These are phyloP conservation scores for Aspidiotus destructor DNA, from an alignment of 2,888 invertebrate species.

Conservation along the genomic window DNA sequence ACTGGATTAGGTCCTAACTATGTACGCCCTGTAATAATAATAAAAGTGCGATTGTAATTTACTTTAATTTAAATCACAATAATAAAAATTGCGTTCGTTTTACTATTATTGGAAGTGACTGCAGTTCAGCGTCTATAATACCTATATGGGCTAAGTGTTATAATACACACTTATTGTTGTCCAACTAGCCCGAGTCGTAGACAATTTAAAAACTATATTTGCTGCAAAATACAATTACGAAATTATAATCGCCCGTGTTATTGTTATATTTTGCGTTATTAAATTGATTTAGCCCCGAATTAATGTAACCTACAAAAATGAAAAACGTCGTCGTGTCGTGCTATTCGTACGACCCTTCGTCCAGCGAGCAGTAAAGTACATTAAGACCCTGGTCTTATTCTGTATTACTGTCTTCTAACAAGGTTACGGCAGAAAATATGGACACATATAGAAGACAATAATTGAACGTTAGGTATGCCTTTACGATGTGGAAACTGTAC, in stretches of 20 bases:
- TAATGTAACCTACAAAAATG: constrained; percentile 25
- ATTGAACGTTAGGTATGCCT: no score
- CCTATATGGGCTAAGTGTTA: background rate
- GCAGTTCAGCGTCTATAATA: background rate
- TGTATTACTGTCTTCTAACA: no score
- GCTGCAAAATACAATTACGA: constrained; percentile 1
- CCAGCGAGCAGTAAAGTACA: no score
- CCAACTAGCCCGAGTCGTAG: background rate
- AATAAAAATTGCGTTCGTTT: constrained; percentile 1
- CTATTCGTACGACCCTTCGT: no score
- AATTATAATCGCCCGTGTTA: constrained; percentile 6
- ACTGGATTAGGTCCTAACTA: no score
- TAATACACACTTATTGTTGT: background rate
- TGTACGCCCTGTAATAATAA: no score
- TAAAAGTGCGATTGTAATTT: no score
- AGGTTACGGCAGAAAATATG: no score
- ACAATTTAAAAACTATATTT: constrained; percentile 2
- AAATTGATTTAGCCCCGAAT: constrained; percentile 31
- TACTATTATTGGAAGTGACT: background rate
- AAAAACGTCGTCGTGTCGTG: no score
- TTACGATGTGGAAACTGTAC: no score
- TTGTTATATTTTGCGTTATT: background rate
- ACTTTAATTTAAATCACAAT: background rate
- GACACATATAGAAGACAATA: no score
- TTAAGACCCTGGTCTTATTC: no score